Conservation (phyloP, 1,140 invertebrate genomes). For the Chelonus insularis region DNA sequence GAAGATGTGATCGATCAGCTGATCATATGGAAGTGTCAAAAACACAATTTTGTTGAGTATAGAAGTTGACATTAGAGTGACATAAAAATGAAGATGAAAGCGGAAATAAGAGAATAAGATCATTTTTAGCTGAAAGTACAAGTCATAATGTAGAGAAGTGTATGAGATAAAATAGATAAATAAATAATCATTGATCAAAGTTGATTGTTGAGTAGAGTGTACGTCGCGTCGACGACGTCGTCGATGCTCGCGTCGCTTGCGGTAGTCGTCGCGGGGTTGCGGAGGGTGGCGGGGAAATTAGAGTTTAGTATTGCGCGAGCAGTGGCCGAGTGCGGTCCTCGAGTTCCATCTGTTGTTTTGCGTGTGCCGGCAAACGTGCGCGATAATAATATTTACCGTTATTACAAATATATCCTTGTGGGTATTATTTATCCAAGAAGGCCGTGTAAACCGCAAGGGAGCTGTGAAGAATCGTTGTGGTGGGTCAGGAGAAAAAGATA, state of each 20-base stretch:
- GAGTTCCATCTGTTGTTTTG: constrained; percentile 23
- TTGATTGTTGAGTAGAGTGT: background rate
- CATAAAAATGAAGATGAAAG: background rate
- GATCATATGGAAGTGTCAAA: background rate
- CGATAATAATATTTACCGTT: constrained; percentile 16
- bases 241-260: constrained; percentile 10
- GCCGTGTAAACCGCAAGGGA: background rate
- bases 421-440: background rate
- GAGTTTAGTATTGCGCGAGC: constrained; percentile 49
- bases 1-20: constrained; percentile 7
- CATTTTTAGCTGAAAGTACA: too few relatives aligned
- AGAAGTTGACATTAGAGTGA: background rate
- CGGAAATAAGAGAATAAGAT: background rate
- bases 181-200: background rate
- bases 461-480: background rate
- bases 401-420: background rate
- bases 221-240: constrained; percentile 20
- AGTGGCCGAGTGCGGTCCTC: constrained; percentile 40
- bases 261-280: constrained; percentile 14
- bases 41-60: background rate
- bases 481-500: background rate
- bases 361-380: constrained; percentile 1
- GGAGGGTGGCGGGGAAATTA: constrained; percentile 38
- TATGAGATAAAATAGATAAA: too few relatives aligned
- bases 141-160: too few relatives aligned